A percentile compares a stretch with the other conserved stretches of the same genome.
These are phyloP conservation scores for Diaperis boleti DNA, from an alignment of 2,888 invertebrate genomes.

Conservation along the genomic window DNA sequence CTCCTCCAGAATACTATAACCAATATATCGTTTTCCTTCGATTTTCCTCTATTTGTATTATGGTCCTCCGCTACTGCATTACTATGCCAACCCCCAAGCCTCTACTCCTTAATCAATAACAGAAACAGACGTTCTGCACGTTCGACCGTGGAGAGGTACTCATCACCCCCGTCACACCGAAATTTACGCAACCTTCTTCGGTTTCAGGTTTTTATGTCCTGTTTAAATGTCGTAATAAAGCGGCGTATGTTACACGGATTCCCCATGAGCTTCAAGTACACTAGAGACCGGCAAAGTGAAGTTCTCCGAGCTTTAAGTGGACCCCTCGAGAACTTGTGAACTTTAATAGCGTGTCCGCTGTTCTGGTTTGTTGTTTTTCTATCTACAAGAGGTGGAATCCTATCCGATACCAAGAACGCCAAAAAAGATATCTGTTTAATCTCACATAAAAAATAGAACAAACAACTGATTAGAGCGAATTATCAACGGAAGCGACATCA, in stretches of 20 bases:
- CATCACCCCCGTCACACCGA: not conserved
- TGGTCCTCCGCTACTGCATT: too few species aligned
- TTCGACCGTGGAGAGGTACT: too few species aligned
- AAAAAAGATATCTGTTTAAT: constrained; percentile 1
- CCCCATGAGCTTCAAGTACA: constrained; percentile 26
- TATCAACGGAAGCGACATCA: too few species aligned
- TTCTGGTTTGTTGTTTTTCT: constrained; percentile 8
- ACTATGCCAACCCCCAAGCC: too few species aligned
- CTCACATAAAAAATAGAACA: not conserved
- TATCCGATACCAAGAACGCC: not conserved
- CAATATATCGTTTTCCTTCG: too few species aligned
- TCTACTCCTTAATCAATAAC: too few species aligned
- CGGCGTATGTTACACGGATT: constrained; percentile 32
- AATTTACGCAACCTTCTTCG: constrained; percentile 15
- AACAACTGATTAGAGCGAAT: too few species aligned
- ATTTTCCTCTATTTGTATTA: too few species aligned
- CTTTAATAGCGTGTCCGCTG: constrained; percentile 21
- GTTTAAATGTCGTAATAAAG: constrained; percentile 37
- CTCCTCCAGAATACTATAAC: too few species aligned
- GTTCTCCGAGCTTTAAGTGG: constrained; percentile 34
- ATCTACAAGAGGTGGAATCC: constrained; percentile 1
- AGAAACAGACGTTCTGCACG: too few species aligned
- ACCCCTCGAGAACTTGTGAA: constrained; percentile 24
- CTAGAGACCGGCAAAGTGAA: constrained; percentile 36
- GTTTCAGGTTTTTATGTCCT: constrained; percentile 26